Conservation (phyloP, 2,797 vertebrate species). For the Mormyrops attenuatus region DNA sequence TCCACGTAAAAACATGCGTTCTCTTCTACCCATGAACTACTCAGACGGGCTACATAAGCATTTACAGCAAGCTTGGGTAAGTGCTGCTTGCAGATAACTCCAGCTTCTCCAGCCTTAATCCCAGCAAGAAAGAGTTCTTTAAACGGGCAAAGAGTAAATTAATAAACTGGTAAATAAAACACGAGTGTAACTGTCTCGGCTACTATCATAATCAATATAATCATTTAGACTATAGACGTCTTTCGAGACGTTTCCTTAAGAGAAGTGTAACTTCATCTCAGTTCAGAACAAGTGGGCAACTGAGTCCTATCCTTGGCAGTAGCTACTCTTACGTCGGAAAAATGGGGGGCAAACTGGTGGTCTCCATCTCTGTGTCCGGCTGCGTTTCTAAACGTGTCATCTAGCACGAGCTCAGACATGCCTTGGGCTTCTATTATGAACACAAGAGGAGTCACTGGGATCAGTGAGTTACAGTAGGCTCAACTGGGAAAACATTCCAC, state of each 20-base stretch:
- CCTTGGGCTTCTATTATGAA: conserved; percentile 60
- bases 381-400: conserved; percentile 54
- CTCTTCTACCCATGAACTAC: conserved; percentile 31
- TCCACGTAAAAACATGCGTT: conserved; percentile 33
- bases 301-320: conserved; percentile 29
- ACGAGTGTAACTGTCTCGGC: not conserved
- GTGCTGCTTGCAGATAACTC: not conserved
- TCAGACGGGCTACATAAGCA: conserved; percentile 37
- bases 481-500: conserved; percentile 55
- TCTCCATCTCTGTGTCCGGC: conserved; percentile 56
- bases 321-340: conserved; percentile 60
- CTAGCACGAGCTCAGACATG: conserved; percentile 57
- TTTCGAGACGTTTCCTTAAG: not conserved
- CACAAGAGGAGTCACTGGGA: conserved; percentile 62
- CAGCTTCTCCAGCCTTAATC: not conserved
- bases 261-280: not conserved
- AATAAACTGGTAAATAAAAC: not conserved
- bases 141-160: not conserved
- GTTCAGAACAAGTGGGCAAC: not conserved
- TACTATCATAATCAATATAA: not conserved
- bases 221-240: not conserved
- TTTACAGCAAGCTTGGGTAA: conserved; percentile 30
- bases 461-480: conserved; percentile 54
- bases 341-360: conserved; percentile 52
- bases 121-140: not conserved